These are phyloP conservation scores for Amphimedon queenslandica DNA, from an alignment of 37 sponge, comb jelly and placozoan species.

Conservation along the genomic window DNA sequence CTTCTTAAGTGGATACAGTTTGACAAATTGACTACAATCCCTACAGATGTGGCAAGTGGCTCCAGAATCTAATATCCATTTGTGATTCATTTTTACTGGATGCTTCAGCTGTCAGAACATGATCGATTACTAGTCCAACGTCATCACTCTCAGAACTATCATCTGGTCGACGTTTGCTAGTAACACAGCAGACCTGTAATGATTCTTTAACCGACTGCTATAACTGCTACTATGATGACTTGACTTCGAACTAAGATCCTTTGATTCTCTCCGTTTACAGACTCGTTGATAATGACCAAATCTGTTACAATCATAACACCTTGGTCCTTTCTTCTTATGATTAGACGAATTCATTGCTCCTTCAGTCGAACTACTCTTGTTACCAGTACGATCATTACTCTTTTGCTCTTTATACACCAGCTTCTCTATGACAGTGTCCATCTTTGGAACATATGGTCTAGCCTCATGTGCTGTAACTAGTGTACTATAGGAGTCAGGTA, in stretches of 20 bases:
- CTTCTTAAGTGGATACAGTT: constrained; percentile 1
- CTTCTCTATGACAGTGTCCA: constrained; percentile 44
- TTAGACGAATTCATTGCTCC: not conserved
- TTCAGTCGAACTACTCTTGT: not conserved
- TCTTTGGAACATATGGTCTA: constrained; percentile 46
- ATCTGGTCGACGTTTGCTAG: not conserved
- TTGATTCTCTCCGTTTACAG: not conserved
- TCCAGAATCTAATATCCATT: constrained; percentile 34
- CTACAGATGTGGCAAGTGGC: constrained; percentile 25
- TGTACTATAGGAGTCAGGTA: constrained; percentile 46
- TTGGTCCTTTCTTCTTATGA: constrained; percentile 8
- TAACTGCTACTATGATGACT: too few relatives aligned
- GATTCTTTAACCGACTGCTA: too few relatives aligned
- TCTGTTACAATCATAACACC: constrained; percentile 17
- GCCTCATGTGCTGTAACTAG: constrained; percentile 57
- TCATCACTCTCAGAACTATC: constrained; percentile 8
- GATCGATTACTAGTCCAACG: constrained; percentile 13
- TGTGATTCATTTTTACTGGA: not conserved
- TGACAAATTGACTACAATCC: not conserved
- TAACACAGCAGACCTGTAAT: too few relatives aligned
- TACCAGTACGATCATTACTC: constrained; percentile 1
- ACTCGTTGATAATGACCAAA: constrained; percentile 17
- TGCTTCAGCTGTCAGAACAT: constrained; percentile 2
- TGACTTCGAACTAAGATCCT: too few relatives aligned
- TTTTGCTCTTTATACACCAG: constrained; percentile 45